Evolutionary conservation across 2,888 invertebrate genomes (phyloP), one percentile per base, ranked within the genome.

Genomic region (Drosophila barbarae): DNA sequence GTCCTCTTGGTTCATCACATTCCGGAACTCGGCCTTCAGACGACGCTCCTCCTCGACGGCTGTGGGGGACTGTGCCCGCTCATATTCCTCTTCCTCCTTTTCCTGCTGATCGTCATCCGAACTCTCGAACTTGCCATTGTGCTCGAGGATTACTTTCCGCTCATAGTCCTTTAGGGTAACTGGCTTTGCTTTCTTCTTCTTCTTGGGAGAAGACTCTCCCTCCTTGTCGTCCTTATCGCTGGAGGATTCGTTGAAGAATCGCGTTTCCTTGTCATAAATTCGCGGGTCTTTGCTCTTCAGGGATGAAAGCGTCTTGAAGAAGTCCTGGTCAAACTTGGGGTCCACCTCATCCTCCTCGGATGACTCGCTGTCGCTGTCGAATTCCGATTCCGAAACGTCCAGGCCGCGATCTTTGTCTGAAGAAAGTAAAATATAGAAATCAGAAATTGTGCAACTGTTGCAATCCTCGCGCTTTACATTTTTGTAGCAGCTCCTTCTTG

Each of bases 271-370:
- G 85, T 98, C 93, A 89, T 98, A 98, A 71, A 98, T 97, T 75
- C 92, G 91, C 0, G 98, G 96, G 90, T 98, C 96, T 86, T 95
- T 96, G 46, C 93, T 95, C 88, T 98, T 98, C 46, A 99, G 89
- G 52, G 93, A 93, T 0, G 97, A 92, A 2, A 98, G 90, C 0
- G 98, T 95, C 89, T 95, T 95, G 42, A 96, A 93, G 89, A 99
- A 99, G 72, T 95, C 94, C 74, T 94, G 93, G 85, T 98, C 98
- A 55, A 90, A 90, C 54, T 87, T 77, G 4, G 86, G 86, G 49
- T 84, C 67, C 5, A 80, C 68, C 57, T 87, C 87, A 38, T 89
- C 88, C 35, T 88, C 87, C 8, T 87, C 87, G 0, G 86, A 85
- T 1, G 85, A 84, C 10, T 84, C 84, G 42, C 85, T 86, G 38